A percentile compares a stretch with the other conserved stretches of the same genome.
Evolutionary conservation across 2,888 invertebrate species (phyloP).

Genomic region (Stenurella melanura): DNA sequence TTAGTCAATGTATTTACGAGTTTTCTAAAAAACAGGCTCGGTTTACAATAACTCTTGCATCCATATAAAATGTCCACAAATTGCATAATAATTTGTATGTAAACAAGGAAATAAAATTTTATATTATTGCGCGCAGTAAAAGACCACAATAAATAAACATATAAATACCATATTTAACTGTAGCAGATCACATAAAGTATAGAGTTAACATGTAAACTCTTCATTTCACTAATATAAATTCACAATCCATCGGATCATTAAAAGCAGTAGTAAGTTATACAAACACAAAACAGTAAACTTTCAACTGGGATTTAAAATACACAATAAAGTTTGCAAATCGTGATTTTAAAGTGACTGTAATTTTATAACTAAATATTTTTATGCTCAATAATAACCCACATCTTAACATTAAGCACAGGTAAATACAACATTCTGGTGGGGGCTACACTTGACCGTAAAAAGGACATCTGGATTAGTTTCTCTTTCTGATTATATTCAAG

Average conservation of each 20-base stretch:
- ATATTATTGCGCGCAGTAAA: slow-evolving; percentile 42
- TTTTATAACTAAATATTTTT: no score
- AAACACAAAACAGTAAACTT: not conserved
- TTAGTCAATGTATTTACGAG: no score
- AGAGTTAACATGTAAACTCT: slow-evolving; percentile 32
- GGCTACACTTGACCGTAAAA: no score
- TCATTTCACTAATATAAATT: slow-evolving; percentile 12
- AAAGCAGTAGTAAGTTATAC: slow-evolving; percentile 6
- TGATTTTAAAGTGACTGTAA: not conserved
- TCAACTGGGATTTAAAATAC: slow-evolving; percentile 9
- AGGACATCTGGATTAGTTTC: no score
- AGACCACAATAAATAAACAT: slow-evolving; percentile 51
- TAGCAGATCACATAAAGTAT: slow-evolving; percentile 29
- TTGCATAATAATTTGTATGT: slow-evolving; percentile 27
- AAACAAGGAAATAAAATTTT: slow-evolving; percentile 48
- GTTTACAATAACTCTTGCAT: not conserved
- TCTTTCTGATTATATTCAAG: no score
- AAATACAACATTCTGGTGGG: no score
- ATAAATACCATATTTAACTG: slow-evolving; percentile 41
- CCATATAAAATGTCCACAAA: not conserved
- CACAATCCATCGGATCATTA: slow-evolving; percentile 3
- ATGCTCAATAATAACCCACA: no score
- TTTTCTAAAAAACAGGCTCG: not conserved
- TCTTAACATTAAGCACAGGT: no score
- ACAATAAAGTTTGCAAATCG: not conserved